phyloP scores from a whole-genome alignment of 2,797 vertebrate genomes.

The Peromyscus melanophrys region DNA sequence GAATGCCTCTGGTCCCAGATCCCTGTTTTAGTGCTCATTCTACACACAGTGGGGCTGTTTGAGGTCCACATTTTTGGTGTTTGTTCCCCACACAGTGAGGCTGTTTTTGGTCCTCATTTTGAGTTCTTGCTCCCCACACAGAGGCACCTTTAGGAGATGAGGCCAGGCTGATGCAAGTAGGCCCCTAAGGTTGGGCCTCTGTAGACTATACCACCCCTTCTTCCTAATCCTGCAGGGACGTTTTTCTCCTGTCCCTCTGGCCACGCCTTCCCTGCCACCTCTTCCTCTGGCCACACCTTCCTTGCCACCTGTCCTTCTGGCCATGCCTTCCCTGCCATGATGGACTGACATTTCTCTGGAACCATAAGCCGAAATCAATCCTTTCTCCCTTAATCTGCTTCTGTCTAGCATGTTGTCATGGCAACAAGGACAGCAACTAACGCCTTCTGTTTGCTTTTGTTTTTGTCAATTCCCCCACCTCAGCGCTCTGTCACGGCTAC shows the following conservation, averaged over 20 bases:
- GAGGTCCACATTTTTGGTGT: neutral
- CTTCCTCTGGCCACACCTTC: neutral
- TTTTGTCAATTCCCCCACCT: neutral
- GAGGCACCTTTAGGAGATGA: neutral
- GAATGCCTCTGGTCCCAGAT: neutral
- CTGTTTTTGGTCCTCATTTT: neutral
- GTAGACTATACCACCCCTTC: neutral
- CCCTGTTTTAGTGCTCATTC: neutral
- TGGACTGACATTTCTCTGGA: neutral
- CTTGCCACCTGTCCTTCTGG: too few relatives aligned
- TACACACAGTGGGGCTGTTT: neutral
- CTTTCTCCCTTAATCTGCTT: neutral
- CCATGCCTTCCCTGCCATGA: accelerated
- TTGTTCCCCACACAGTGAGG: neutral
- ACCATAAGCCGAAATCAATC: neutral
- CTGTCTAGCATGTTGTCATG: neutral
- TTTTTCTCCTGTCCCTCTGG: neutral
- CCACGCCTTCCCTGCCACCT: neutral
- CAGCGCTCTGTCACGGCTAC: neutral
- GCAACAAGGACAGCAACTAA: neutral
- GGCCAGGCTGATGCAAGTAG: neutral
- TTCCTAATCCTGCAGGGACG: neutral
- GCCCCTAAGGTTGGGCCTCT: neutral
- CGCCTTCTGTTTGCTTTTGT: neutral
- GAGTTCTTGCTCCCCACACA: neutral